phyloP scores from a whole-genome alignment of 2,888 invertebrate genomes.

The Drosophila bunnanda region DNA sequence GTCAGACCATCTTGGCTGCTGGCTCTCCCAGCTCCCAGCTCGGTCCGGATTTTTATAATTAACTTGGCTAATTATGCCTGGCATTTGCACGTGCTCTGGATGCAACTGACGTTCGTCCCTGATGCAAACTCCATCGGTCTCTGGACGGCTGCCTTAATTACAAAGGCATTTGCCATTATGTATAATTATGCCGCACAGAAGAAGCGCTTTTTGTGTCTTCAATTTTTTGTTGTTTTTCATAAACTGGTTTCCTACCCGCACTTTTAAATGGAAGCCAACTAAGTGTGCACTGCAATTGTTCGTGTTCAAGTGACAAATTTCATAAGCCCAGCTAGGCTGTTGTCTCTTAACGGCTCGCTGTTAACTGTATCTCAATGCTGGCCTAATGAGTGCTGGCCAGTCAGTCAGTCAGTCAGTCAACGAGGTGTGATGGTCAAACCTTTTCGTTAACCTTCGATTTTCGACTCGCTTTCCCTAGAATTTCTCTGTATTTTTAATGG shows the following conservation, averaged over 20 bases:
- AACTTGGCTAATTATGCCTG: conserved; percentile 77
- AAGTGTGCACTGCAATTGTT: conserved; percentile 68
- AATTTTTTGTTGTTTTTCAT: conserved; percentile 2
- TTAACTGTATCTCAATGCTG: conserved; percentile 28
- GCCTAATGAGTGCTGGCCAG: neutral
- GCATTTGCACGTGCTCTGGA: conserved; percentile 67
- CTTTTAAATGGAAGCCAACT: conserved; percentile 62
- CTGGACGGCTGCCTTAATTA: conserved; percentile 51
- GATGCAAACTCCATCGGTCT: conserved; percentile 14
- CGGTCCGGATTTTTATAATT: conserved; percentile 67
- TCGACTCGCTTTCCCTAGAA: neutral
- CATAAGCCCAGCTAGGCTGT: conserved; percentile 43
- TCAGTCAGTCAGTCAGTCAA: neutral
- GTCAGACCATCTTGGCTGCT: neutral
- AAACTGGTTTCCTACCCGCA: conserved; percentile 63
- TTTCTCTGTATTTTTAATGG: conserved; percentile 22
- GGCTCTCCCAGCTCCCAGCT: conserved; percentile 18
- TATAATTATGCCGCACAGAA: conserved; percentile 53
- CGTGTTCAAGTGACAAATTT: conserved; percentile 55
- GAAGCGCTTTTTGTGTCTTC: conserved; percentile 12
- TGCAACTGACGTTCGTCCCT: conserved; percentile 21
- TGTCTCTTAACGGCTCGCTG: conserved; percentile 15
- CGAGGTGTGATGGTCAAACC: conserved; percentile 29
- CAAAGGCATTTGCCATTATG: conserved; percentile 61
- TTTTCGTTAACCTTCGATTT: conserved; percentile 7